Evolutionary conservation across 2,113 vertebrate genomes (phyloP), one percentile per base, ranked within the genome.

Genomic region (Tursiops truncatus): DNA sequence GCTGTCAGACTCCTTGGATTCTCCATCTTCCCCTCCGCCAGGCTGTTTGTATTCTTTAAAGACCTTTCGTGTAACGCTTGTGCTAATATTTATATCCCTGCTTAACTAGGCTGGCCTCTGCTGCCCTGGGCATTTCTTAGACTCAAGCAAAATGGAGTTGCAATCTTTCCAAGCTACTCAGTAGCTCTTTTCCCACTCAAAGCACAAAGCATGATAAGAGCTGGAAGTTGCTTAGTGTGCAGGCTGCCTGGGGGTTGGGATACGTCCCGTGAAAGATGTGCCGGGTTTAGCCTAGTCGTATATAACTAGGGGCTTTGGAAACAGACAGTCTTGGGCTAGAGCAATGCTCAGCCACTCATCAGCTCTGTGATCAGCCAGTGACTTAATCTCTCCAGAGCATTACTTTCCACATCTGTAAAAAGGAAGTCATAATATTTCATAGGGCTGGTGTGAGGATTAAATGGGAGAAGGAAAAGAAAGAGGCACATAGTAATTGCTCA

Each of bases 81-180:
- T 94, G 89, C 68, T 96, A 93, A 96, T 91, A 96, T 96, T 98
- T 97, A 97, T 94, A 96, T 88, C 79, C 80, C 65, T 87, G 79
- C 85, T 97, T 96, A 96, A 92, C 89, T 89, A 95, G 84, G 94
- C 86, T 79, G 95, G 93, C 91, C 97, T 95, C 91, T 47, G 80
- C 96, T 90, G 96, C 97, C 93, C 83, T 91, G 95, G 68, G 96
- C 96, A 95, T 94, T 93, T 96, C 94, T 88, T 85, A 68, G 31
- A 92, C 88, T 89, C 53, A n/a, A 73, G 86, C 86, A 97, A 79
- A 82, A 77, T 70, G 80, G 92, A 95, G 68, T 33, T 89, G 58
- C 91, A 67, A 85, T 95, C 91, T 88, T 97, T 97, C 91, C 83
- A 92, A 93, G 53, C 79, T 79, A 80, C 65, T 93, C 93, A 25